A percentile compares a stretch with the other conserved stretches of the same genome.
These are phyloP conservation scores for Ceuthmochares aereus DNA, from an alignment of 2,113 vertebrate genomes.

Conservation along the genomic window DNA sequence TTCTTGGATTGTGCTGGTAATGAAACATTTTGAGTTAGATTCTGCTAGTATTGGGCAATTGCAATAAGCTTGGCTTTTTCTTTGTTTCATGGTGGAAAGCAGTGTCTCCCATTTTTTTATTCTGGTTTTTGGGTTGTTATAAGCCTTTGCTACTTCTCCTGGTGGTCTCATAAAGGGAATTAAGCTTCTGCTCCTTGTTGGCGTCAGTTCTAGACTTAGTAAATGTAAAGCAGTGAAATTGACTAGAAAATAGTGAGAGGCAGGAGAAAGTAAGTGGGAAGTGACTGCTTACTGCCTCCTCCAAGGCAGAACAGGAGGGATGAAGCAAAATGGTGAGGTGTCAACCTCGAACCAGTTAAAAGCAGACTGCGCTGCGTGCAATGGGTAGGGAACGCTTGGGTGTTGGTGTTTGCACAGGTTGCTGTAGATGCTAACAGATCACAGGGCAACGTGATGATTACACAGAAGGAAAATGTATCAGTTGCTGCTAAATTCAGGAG, in stretches of 20 bases:
- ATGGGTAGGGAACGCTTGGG: background rate
- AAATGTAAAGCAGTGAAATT: background rate
- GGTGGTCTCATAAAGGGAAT: background rate
- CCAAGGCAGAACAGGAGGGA: background rate
- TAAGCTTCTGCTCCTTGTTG: background rate
- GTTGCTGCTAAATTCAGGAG: background rate
- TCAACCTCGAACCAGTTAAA: background rate
- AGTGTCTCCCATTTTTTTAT: background rate
- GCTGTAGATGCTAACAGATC: background rate
- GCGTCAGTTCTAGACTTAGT: background rate
- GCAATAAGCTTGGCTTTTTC: background rate
- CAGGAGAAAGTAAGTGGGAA: background rate
- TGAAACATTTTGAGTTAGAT: background rate
- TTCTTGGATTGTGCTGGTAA: background rate
- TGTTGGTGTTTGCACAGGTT: background rate
- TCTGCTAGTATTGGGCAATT: background rate
- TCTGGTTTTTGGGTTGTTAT: background rate
- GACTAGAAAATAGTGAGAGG: background rate
- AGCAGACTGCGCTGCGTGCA: rapidly evolving
- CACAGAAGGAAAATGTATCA: background rate
- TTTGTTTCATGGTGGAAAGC: background rate
- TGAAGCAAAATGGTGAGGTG: background rate
- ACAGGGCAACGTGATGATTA: background rate
- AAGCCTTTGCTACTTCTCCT: background rate
- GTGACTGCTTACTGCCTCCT: background rate